Evolutionary conservation across 2,888 invertebrate species (phyloP), one percentile per base, ranked within the genome.

Genomic region (Kryphioiulus occultus): DNA sequence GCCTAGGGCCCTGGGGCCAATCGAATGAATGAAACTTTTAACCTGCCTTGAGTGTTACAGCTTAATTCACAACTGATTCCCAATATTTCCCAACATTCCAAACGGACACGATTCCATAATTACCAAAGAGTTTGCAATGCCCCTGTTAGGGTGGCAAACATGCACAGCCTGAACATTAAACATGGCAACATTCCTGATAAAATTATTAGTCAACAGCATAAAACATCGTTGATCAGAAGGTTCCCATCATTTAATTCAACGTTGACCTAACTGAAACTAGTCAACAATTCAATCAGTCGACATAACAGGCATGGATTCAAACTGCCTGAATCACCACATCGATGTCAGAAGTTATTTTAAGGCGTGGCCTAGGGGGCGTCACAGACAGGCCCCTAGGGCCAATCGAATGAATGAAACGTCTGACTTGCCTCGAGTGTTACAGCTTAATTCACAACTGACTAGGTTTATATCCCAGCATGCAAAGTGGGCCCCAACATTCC

Each of bases 341-440:
- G 30, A 22, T 26, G 26, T 78, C 17, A 15, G 15, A 4, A 78
- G 26, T 78, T 15, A 78, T 78, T 78, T 78, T 0, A 30, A 30
- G 78, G 30, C 78, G 30, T 78, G 26, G 9, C 30, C 78, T 68
- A 26, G 68, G 26, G 22, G 68, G 78, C 78, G 78, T 78, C 5
- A 17, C 78, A 30, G 30, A 12, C 30, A 32, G 30, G 3, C 78
- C 1, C 30, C 78, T 2, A 30, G 26, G 5, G 10, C 78, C 78
- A 78, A 78, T 32, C 15, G 78, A 78, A 78, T 78, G 78, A 78
- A 78, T 78, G 78, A 78, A 78, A 17, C 78, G 12, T 15, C 78
- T 12, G 30, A 30, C 26, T 26, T 78, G 30, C 17, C 17, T 3
- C 10, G 2, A n/a, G 68, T 26, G 85, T 30, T 17, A 15, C 2